Percentiles rank a stretch among this genome's conserved stretches.
Evolutionary conservation across 2,797 vertebrate genomes (phyloP).

Genomic region (Poeciliopsis infans): DNA sequence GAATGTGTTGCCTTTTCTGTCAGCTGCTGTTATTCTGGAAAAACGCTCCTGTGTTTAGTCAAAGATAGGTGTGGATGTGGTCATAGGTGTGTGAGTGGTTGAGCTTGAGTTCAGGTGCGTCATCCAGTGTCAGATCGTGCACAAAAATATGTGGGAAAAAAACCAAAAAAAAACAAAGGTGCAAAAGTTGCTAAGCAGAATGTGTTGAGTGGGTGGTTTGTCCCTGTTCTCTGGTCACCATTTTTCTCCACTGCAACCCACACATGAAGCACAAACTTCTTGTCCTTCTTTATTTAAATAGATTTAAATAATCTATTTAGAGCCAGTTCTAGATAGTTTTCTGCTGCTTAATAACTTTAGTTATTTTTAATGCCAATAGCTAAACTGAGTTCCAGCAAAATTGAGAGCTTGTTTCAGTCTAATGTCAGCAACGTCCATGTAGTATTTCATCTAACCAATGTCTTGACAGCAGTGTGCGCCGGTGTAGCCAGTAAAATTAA

Average conservation of each 20-base stretch:
- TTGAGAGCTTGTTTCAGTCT: not conserved
- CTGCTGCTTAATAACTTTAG: not conserved
- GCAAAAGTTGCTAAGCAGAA: slow-evolving; percentile 47
- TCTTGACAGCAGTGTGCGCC: not conserved
- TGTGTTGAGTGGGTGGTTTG: slow-evolving; percentile 50
- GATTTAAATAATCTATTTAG: not conserved
- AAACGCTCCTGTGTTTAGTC: slow-evolving; percentile 19
- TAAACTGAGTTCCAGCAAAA: not conserved
- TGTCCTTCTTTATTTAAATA: not conserved
- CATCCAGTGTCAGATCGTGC: slow-evolving; percentile 13
- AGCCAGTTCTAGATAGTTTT: not conserved
- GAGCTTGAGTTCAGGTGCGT: slow-evolving; percentile 20
- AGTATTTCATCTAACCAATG: not conserved
- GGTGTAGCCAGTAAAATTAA: not conserved
- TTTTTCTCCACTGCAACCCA: slow-evolving; percentile 40
- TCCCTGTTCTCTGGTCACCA: slow-evolving; percentile 36
- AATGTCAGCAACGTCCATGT: not conserved
- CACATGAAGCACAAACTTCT: slow-evolving; percentile 13
- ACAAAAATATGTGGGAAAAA: slow-evolving; percentile 18
- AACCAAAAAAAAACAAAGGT: slow-evolving; percentile 27
- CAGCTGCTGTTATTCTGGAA: slow-evolving; percentile 6
- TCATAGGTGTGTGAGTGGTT: slow-evolving; percentile 1
- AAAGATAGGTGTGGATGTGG: slow-evolving; percentile 17
- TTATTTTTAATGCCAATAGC: not conserved
- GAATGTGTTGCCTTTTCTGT: not conserved